phyloP scores from a whole-genome alignment of 1,140 invertebrate species.

The Lordiphosa collinella region DNA sequence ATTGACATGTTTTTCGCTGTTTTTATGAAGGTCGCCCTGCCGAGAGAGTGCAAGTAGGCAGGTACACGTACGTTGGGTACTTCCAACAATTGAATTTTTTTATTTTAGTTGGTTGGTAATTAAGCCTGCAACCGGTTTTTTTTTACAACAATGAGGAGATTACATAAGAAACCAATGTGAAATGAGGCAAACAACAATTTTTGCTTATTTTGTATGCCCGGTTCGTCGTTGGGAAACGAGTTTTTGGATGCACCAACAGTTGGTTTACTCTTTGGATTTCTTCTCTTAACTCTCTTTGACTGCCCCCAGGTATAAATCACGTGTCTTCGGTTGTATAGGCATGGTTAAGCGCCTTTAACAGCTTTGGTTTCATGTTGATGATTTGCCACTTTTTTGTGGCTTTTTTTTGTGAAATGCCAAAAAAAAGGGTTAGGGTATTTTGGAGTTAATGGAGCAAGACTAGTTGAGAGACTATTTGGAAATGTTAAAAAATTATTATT shows the following conservation, averaged over 20 bases:
- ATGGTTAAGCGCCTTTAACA: neutral
- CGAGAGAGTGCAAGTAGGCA: neutral
- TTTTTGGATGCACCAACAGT: constrained; percentile 21
- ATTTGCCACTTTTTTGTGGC: neutral
- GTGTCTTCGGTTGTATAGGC: constrained; percentile 8
- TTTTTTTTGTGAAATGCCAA: neutral
- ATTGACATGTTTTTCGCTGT: constrained; percentile 7
- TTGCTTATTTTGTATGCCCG: constrained; percentile 42
- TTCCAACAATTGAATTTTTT: neutral
- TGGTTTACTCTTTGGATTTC: neutral
- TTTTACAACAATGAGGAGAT: constrained; percentile 31
- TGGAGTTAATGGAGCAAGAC: neutral
- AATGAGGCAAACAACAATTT: constrained; percentile 36
- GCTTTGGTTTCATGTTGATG: neutral
- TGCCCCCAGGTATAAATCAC: constrained; percentile 23
- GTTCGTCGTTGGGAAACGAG: constrained; percentile 32
- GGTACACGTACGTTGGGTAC: neutral
- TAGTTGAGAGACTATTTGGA: neutral
- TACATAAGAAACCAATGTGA: constrained; percentile 29
- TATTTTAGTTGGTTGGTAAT: constrained; percentile 9
- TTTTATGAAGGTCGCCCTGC: neutral
- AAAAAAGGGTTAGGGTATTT: neutral
- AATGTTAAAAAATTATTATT: too few species aligned
- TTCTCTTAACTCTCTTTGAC: constrained; percentile 5
- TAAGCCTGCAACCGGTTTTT: constrained; percentile 35